Percentiles rank a stretch among this genome's conserved stretches.
Conservation (phyloP, 2,888 invertebrate genomes). For the Drosophila borborema region DNA sequence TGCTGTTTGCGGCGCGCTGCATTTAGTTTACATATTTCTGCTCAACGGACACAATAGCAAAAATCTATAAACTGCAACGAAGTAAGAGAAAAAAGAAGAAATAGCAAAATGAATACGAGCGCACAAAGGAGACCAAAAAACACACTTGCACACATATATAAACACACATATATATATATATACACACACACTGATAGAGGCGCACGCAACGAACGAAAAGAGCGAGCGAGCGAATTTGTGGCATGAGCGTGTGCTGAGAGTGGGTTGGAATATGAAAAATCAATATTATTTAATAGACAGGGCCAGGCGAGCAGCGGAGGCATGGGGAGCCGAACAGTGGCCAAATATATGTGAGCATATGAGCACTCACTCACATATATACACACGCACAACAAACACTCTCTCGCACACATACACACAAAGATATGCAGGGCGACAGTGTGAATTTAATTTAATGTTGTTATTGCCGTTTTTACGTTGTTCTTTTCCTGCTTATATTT, state of each 20-base stretch:
- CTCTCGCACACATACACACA: slow-evolving; percentile 35
- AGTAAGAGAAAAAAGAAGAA: slow-evolving; percentile 60
- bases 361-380: slow-evolving; percentile 51
- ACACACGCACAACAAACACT: slow-evolving; percentile 40
- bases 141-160: slow-evolving; percentile 42
- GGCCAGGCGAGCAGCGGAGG: slow-evolving; percentile 11
- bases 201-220: slow-evolving; percentile 55
- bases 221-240: slow-evolving; percentile 48
- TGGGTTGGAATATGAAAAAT: slow-evolving; percentile 77
- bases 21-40: slow-evolving; percentile 82
- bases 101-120: slow-evolving; percentile 62
- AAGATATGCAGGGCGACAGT: slow-evolving; percentile 9
- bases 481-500: slow-evolving; percentile 64
- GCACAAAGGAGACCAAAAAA: slow-evolving; percentile 68
- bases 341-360: slow-evolving; percentile 47
- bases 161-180: background rate
- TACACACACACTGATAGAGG: slow-evolving; percentile 31
- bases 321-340: slow-evolving; percentile 41
- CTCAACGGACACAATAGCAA: slow-evolving; percentile 78
- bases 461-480: slow-evolving; percentile 66
- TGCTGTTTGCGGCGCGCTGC: slow-evolving; percentile 66
- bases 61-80: slow-evolving; percentile 83
- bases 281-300: slow-evolving; percentile 79
- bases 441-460: slow-evolving; percentile 66
- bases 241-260: slow-evolving; percentile 48